Conservation (phyloP, 2,888 invertebrate species). For the Biston betularia region DNA sequence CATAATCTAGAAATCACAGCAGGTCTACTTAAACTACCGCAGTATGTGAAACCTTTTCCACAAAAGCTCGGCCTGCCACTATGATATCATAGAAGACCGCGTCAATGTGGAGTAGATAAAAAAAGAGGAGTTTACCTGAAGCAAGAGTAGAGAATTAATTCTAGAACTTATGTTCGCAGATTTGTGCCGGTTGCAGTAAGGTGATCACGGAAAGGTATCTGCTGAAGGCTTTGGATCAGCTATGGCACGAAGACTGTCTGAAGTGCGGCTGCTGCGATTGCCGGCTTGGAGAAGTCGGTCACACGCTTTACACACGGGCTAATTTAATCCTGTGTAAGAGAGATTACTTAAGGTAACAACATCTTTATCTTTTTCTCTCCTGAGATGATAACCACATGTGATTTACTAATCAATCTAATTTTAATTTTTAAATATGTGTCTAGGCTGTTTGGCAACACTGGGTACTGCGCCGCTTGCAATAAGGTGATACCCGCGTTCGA, state of each 20-base stretch:
- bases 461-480: constrained; percentile 98
- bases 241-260: constrained; percentile 99
- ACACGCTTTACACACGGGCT: constrained; percentile 97
- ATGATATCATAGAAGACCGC: no score
- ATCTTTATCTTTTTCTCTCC: neutral
- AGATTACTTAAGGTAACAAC: constrained; percentile 94
- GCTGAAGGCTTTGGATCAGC: constrained; percentile 96
- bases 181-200: constrained; percentile 98
- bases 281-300: constrained; percentile 97
- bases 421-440: no score
- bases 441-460: constrained; percentile 97
- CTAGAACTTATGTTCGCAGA: constrained; percentile 80
- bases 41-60: no score
- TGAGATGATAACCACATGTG: neutral
- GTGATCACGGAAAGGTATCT: constrained; percentile 96
- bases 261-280: constrained; percentile 99
- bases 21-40: no score
- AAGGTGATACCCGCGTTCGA: constrained; percentile 99
- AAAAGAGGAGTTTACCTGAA: no score
- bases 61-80: no score
- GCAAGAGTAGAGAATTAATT: neutral
- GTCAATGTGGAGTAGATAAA: no score
- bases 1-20: no score
- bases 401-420: no score
- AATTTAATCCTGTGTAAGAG: constrained; percentile 98